Evolutionary conservation across 1,140 invertebrate species (phyloP).

Genomic region (Campoletis sonorensis): DNA sequence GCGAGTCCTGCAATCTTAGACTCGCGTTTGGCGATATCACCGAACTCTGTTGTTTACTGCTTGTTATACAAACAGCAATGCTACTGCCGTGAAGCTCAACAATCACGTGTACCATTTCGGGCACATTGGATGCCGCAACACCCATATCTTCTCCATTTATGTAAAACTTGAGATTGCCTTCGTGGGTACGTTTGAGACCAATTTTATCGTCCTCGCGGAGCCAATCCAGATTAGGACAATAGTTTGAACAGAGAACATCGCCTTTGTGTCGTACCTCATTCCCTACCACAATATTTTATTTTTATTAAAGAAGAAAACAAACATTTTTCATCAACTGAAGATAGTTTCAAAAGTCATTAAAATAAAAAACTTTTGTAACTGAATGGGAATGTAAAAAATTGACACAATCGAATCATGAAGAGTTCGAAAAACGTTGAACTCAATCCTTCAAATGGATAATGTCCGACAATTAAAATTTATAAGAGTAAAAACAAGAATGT

Average conservation of each 20-base stretch:
- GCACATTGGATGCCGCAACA: conserved; percentile 86
- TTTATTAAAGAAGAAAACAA: background rate
- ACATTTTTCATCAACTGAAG: background rate
- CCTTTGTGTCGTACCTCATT: conserved; percentile 82
- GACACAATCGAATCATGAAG: too few relatives aligned
- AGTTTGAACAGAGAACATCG: conserved; percentile 79
- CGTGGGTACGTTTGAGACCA: conserved; percentile 80
- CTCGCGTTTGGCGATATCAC: conserved; percentile 79
- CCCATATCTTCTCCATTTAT: conserved; percentile 91
- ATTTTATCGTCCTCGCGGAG: conserved; percentile 85
- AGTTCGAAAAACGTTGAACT: too few relatives aligned
- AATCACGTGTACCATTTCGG: conserved; percentile 86
- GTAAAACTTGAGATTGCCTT: conserved; percentile 79
- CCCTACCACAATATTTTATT: conserved; percentile 66
- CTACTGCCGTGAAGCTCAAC: conserved; percentile 86
- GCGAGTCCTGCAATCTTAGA: conserved; percentile 80
- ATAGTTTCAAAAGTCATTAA: too few relatives aligned
- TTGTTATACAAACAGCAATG: conserved; percentile 81
- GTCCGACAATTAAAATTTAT: too few relatives aligned
- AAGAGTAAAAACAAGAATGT: too few relatives aligned
- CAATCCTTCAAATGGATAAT: too few relatives aligned
- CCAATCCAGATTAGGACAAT: conserved; percentile 87
- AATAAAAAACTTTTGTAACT: too few relatives aligned
- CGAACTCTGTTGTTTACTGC: conserved; percentile 73
- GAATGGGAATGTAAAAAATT: too few relatives aligned